Evolutionary conservation across 2,797 vertebrate species (phyloP).

Genomic region (Loriculus beryllinus): DNA sequence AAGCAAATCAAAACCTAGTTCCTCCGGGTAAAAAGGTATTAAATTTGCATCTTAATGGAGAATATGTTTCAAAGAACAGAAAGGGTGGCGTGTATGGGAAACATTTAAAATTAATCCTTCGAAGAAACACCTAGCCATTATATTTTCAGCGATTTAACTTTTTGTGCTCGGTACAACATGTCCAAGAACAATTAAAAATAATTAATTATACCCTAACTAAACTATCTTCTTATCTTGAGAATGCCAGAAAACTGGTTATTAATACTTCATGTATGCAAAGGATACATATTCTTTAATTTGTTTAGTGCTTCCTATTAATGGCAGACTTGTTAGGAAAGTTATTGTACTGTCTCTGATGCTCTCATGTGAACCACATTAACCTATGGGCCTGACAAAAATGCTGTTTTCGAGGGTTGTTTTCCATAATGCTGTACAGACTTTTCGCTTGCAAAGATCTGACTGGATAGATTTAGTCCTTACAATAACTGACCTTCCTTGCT

Average conservation of each 20-base stretch:
- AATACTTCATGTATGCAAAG: not conserved
- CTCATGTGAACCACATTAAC: not conserved
- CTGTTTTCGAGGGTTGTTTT: conserved; percentile 1
- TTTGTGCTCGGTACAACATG: not conserved
- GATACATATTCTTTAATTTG: not conserved
- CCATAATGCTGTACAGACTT: not conserved
- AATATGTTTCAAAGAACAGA: conserved; percentile 66
- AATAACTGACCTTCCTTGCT: not conserved
- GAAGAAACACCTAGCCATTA: conserved; percentile 54
- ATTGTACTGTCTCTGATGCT: not conserved
- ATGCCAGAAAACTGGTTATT: conserved; percentile 5
- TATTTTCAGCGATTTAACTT: conserved; percentile 53
- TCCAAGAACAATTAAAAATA: conserved; percentile 54
- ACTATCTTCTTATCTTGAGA: conserved; percentile 21
- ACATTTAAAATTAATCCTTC: conserved; percentile 57
- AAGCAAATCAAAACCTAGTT: conserved; percentile 98
- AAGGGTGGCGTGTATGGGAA: conserved; percentile 4
- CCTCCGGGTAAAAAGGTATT: conserved; percentile 98
- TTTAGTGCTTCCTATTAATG: not conserved
- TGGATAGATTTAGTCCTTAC: not conserved
- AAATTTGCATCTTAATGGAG: conserved; percentile 76
- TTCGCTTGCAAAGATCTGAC: not conserved
- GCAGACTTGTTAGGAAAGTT: not conserved
- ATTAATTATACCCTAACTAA: conserved; percentile 27
- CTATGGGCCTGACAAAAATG: not conserved